Conservation (phyloP, 2,888 invertebrate genomes). For the Ernsta delagoae region DNA sequence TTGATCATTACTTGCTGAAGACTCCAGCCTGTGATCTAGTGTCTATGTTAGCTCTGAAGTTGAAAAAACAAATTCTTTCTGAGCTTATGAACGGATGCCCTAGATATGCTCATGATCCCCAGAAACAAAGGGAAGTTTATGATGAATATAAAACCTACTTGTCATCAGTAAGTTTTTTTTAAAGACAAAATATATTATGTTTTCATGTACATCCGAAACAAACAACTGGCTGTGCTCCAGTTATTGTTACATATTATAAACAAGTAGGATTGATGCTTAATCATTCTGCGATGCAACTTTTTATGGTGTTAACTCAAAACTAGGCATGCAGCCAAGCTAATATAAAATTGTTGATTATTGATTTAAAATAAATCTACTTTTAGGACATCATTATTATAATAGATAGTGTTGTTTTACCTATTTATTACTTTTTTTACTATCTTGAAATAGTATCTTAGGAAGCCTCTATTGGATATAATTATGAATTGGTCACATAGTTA, state of each 20-base stretch:
- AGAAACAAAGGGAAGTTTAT: conserved; percentile 88
- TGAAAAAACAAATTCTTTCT: conserved; percentile 94
- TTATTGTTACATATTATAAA: not conserved
- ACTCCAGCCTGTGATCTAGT: conserved; percentile 96
- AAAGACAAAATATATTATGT: not conserved
- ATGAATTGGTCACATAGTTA: too few species aligned
- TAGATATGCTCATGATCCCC: conserved; percentile 86
- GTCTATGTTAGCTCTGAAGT: conserved; percentile 92
- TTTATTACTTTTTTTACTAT: too few species aligned
- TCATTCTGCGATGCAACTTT: not conserved
- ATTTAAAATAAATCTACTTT: not conserved
- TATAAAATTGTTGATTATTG: not conserved
- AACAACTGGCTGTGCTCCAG: conserved; percentile 7
- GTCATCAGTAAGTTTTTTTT: conserved; percentile 87
- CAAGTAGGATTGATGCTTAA: not conserved
- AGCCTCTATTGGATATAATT: too few species aligned
- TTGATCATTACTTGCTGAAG: conserved; percentile 97
- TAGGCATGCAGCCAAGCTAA: conserved; percentile 11
- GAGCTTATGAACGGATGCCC: conserved; percentile 88
- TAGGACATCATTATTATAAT: too few species aligned
- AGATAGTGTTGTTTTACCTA: too few species aligned
- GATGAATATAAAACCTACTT: conserved; percentile 93
- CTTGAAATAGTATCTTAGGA: too few species aligned
- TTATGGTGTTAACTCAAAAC: not conserved
- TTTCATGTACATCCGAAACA: not conserved